Conservation (phyloP, 1,140 invertebrate species). For the Calliopsis andreniformis region DNA sequence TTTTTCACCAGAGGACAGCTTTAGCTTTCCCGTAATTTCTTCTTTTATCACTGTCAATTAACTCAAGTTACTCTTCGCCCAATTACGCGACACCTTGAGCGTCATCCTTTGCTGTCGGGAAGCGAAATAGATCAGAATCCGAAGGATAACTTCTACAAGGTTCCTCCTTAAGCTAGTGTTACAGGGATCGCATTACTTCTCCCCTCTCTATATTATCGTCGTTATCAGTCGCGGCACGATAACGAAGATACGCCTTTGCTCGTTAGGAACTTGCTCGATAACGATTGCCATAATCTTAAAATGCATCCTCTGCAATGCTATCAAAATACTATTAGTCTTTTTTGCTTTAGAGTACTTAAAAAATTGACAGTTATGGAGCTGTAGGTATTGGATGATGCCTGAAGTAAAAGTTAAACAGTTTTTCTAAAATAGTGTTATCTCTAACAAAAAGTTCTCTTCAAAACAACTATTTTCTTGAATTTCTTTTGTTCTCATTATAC, state of each 20-base stretch:
- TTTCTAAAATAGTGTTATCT: no score
- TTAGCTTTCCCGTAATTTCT: constrained; percentile 15
- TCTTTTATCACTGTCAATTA: constrained; percentile 63
- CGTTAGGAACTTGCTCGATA: constrained; percentile 62
- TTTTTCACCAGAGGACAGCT: not conserved
- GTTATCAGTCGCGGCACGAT: constrained; percentile 51
- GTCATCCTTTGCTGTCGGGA: constrained; percentile 27
- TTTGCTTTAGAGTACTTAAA: no score
- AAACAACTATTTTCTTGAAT: no score
- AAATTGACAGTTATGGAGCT: no score
- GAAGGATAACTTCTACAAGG: constrained; percentile 26
- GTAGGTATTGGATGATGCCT: no score
- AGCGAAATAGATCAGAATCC: constrained; percentile 41
- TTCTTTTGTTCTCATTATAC: no score
- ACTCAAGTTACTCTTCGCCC: constrained; percentile 31
- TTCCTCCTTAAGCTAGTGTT: constrained; percentile 57
- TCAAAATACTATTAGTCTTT: no score
- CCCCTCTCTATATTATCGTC: no score
- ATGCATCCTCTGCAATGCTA: not conserved
- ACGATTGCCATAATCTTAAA: constrained; percentile 37
- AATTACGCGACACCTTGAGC: constrained; percentile 34
- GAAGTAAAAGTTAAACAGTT: no score
- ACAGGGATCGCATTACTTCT: constrained; percentile 63
- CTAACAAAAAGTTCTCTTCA: no score
- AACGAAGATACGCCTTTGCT: constrained; percentile 69